Conservation (phyloP, 2,797 vertebrate species). For the Corythornis leucogaster region DNA sequence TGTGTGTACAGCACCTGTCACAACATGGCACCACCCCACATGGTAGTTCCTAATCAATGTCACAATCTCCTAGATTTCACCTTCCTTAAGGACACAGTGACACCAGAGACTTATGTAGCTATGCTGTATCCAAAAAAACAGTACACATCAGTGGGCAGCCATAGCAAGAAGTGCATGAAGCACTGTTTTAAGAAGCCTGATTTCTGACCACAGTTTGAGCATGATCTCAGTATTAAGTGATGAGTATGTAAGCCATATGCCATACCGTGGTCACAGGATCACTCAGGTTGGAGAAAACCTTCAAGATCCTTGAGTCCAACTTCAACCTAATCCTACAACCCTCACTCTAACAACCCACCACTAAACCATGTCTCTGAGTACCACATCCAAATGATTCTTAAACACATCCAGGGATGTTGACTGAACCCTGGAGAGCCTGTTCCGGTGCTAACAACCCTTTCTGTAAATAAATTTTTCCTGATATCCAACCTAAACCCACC, state of each 20-base stretch:
- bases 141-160: background rate
- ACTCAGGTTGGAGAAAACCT: too few relatives aligned
- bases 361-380: too few relatives aligned
- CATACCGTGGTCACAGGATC: background rate
- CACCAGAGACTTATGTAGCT: background rate
- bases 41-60: background rate
- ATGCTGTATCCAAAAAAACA: background rate
- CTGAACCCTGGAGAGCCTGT: too few relatives aligned
- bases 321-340: too few relatives aligned
- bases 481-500: too few relatives aligned
- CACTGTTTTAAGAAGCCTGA: background rate
- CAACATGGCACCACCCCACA: fast-evolving
- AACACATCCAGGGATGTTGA: too few relatives aligned
- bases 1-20: too few relatives aligned
- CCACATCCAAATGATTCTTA: too few relatives aligned
- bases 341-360: too few relatives aligned
- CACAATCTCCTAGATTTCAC: background rate
- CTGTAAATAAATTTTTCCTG: too few relatives aligned
- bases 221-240: background rate
- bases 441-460: too few relatives aligned
- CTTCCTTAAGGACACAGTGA: background rate
- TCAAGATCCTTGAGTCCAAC: too few relatives aligned
- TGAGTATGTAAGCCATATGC: background rate
- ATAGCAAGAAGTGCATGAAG: background rate
- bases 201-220: background rate